Evolutionary conservation across 2,797 vertebrate genomes (phyloP).

Genomic region (Hipposideros larvatus): DNA sequence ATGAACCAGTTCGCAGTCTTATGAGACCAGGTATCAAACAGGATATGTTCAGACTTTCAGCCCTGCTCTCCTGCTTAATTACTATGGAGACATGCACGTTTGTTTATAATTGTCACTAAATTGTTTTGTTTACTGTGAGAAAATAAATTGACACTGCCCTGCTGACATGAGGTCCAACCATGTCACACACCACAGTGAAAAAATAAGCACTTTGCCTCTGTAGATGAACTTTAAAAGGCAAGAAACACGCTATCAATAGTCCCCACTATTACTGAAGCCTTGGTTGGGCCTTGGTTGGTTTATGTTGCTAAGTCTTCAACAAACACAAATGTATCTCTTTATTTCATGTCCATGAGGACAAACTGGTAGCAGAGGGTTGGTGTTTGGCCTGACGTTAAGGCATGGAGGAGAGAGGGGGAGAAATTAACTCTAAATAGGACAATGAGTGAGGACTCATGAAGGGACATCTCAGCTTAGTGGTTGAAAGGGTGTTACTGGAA

Average conservation of each 20-base stretch:
- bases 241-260: background rate
- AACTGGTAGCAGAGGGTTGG: background rate
- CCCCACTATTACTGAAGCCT: background rate
- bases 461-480: background rate
- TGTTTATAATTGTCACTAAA: background rate
- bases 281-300: background rate
- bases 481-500: background rate
- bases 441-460: background rate
- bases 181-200: background rate
- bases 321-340: background rate
- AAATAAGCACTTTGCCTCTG: background rate
- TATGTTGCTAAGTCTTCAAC: background rate
- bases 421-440: background rate
- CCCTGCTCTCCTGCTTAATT: background rate
- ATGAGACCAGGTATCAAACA: background rate
- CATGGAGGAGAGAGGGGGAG: background rate
- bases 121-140: background rate
- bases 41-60: background rate
- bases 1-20: background rate
- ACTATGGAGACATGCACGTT: background rate
- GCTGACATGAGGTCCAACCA: background rate
- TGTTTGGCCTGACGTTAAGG: background rate
- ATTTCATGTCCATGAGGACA: background rate
- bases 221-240: background rate
- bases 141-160: background rate